Base-by-base conservation (phyloP, 2,888 invertebrate genomes). In the Rotaria macrura region DNA sequence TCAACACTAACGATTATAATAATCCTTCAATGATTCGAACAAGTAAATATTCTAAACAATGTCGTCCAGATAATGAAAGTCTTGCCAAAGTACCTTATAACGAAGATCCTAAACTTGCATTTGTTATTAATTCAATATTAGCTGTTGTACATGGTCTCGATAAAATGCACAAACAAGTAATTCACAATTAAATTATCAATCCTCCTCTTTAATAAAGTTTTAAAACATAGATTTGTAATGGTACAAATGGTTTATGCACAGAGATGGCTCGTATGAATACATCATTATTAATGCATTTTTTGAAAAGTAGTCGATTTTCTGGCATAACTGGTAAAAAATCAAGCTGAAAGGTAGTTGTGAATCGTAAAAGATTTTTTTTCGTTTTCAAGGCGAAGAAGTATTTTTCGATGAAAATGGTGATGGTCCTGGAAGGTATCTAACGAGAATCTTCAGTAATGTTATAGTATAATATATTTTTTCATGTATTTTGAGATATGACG, bases 61-160 rank as follows among this genome's bases (percentile, higher is more conserved):
- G 79, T 34, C 14, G 83, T 72, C 49, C 83, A 43, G 52, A 49
- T 17, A n/a, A 17, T 49, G 52, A 83, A 83, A 83, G 84, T 54
- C 23, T 84, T 20, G 49, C 84, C 29, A 54, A n/a, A 84, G 55
- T 57, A 57, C 55, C 57, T 9, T 55, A 84, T 84, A 54, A 84
- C n/a, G 84, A 84, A 55, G 95, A 95, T 90, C 93, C 94, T 34
- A 95, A 95, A 91, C 92, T 95, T 90, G 94, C 94, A 88, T 94
- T 94, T 89, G 94, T 95, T 72, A 93, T 94, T 89, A 94, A 94
- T 90, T 94, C 94, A 7, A 93, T 94, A 87, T 93, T 93, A 91
- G 94, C 94, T 6, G 93, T 94, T 91, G 94, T 94, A 14, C 92
- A 93, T 89, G 94, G 94, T 20, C 91, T 95, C 84, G 93, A 94